A percentile compares a stretch with the other conserved stretches of the same genome.
phyloP scores from a whole-genome alignment of 92 coral and sea anemone genomes.

The Palythoa grandiflora region DNA sequence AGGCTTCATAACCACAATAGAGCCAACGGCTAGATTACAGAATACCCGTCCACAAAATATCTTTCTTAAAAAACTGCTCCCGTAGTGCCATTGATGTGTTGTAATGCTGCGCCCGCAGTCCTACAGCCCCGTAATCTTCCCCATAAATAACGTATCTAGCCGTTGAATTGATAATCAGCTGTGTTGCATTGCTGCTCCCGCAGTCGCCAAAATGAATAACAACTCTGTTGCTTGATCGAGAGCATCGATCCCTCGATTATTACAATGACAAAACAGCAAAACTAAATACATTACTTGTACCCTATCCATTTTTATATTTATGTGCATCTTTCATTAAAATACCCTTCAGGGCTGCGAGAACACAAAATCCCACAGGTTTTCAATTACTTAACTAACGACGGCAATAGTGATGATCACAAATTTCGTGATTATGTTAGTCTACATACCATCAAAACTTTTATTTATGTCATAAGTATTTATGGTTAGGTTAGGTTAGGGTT shows the following conservation, averaged over 20 bases:
- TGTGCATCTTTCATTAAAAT: slow-evolving; percentile 18
- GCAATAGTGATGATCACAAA: neutral
- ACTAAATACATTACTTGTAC: too few species aligned
- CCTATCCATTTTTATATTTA: neutral
- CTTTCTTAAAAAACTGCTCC: neutral
- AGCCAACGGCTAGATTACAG: neutral
- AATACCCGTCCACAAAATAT: too few species aligned
- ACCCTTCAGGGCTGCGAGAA: neutral
- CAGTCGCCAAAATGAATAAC: neutral
- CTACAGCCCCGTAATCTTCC: neutral
- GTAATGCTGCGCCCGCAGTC: neutral
- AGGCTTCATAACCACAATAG: too few species aligned
- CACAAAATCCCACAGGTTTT: slow-evolving; percentile 6
- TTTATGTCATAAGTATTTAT: neutral
- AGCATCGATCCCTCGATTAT: too few species aligned
- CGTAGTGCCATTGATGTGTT: neutral
- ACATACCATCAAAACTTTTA: neutral
- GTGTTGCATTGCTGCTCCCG: too few species aligned
- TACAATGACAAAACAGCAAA: too few species aligned
- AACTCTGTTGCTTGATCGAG: neutral
- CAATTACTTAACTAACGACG: neutral
- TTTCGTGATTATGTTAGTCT: neutral
- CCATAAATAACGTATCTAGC: neutral
- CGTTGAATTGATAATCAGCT: too few species aligned
- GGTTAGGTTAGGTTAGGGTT: too few species aligned